Evolutionary conservation across 2,113 vertebrate species (phyloP).

Genomic region (Brienomyrus longianalis): DNA sequence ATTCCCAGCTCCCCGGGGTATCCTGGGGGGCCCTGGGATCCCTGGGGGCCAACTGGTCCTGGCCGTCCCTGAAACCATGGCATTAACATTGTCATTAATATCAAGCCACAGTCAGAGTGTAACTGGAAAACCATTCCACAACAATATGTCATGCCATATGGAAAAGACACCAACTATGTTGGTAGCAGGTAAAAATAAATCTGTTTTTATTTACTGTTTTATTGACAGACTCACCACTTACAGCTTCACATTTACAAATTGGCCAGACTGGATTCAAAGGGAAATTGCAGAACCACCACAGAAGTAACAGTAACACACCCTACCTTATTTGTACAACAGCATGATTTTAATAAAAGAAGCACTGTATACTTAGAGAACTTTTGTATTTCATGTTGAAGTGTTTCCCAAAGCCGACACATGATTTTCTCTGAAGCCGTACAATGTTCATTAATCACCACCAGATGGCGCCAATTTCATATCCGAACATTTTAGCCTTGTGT

Average conservation of each 20-base stretch:
- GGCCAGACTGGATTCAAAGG: not conserved
- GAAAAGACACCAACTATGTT: not conserved
- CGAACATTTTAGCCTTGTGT: not conserved
- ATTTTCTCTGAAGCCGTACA: not conserved
- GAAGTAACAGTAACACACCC: not conserved
- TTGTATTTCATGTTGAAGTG: not conserved
- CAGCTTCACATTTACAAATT: not conserved
- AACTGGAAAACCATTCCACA: not conserved
- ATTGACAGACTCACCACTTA: not conserved
- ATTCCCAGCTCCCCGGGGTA: slow-evolving; percentile 71
- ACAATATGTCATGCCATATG: not conserved
- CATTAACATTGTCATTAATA: not conserved
- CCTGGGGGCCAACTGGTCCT: slow-evolving; percentile 74
- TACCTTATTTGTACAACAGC: not conserved
- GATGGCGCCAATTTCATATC: slow-evolving; percentile 4
- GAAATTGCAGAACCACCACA: not conserved
- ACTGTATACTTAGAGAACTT: not conserved
- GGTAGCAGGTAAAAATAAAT: not conserved
- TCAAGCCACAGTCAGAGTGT: not conserved
- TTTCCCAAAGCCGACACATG: not conserved
- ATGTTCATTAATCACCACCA: not conserved
- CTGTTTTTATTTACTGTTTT: not conserved
- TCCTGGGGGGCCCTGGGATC: slow-evolving; percentile 70
- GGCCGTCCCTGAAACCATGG: slow-evolving; percentile 69
- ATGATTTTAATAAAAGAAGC: not conserved